Conservation (phyloP, 2,113 vertebrate species). For the Nymphicus hollandicus region DNA sequence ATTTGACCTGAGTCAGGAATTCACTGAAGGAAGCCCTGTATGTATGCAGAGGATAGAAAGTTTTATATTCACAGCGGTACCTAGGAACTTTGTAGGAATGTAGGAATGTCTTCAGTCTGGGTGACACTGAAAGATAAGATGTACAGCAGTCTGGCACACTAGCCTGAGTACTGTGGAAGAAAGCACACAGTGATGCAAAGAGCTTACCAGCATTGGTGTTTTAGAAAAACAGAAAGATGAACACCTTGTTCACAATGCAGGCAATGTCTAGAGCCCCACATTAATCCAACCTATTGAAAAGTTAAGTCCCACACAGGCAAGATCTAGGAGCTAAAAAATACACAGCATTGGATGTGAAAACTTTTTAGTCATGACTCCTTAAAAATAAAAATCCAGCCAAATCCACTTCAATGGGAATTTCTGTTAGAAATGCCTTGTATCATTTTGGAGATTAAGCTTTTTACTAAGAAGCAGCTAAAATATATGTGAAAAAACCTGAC, state of each 20-base stretch:
- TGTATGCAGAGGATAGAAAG: neutral
- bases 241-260: neutral
- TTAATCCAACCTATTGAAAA: neutral
- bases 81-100: neutral
- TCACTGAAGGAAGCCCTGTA: neutral
- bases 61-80: neutral
- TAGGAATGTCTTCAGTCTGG: neutral
- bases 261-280: neutral
- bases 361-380: neutral
- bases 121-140: neutral
- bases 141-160: neutral
- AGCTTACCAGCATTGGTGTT: neutral
- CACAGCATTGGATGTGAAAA: neutral
- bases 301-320: neutral
- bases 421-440: neutral
- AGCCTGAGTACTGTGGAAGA: neutral
- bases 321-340: neutral
- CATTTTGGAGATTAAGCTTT: neutral
- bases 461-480: neutral
- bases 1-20: neutral
- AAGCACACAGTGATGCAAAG: neutral
- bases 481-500: neutral
- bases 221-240: neutral
- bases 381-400: neutral
- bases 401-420: neutral